Conservation (phyloP, 2,888 invertebrate species). For the Oconnorella tubifera region DNA sequence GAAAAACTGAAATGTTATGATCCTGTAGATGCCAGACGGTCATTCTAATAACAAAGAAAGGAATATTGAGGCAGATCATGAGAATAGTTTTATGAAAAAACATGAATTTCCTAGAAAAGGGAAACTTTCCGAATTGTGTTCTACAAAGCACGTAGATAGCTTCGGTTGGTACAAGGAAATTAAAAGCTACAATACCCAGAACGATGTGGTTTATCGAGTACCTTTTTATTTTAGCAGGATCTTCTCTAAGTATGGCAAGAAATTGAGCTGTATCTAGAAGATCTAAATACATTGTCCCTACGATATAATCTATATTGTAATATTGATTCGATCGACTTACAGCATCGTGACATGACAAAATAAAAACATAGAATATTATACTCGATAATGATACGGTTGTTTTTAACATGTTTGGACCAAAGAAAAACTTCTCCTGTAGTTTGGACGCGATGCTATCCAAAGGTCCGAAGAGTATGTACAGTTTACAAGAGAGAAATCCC, state of each 20-base stretch:
- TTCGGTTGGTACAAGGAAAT: conserved; percentile 61
- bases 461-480: conserved; percentile 57
- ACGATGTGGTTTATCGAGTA: conserved; percentile 56
- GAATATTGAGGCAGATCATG: conserved; percentile 60
- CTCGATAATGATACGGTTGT: conserved; percentile 57
- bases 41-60: conserved; percentile 60
- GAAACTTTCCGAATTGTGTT: conserved; percentile 55
- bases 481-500: conserved; percentile 58
- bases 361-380: conserved; percentile 60
- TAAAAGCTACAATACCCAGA: conserved; percentile 59
- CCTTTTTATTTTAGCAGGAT: conserved; percentile 37
- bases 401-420: conserved; percentile 60
- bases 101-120: conserved; percentile 42
- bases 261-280: conserved; percentile 62
- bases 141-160: conserved; percentile 60
- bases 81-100: conserved; percentile 41
- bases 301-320: conserved; percentile 59
- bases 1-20: conserved; percentile 60
- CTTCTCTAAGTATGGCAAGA: conserved; percentile 56
- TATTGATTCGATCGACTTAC: conserved; percentile 57
- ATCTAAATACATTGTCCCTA: conserved; percentile 61
- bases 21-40: conserved; percentile 59
- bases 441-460: conserved; percentile 47
- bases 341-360: conserved; percentile 61
- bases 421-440: conserved; percentile 51